phyloP scores from a whole-genome alignment of 2,888 invertebrate genomes.

The Acrocera orbiculus region DNA sequence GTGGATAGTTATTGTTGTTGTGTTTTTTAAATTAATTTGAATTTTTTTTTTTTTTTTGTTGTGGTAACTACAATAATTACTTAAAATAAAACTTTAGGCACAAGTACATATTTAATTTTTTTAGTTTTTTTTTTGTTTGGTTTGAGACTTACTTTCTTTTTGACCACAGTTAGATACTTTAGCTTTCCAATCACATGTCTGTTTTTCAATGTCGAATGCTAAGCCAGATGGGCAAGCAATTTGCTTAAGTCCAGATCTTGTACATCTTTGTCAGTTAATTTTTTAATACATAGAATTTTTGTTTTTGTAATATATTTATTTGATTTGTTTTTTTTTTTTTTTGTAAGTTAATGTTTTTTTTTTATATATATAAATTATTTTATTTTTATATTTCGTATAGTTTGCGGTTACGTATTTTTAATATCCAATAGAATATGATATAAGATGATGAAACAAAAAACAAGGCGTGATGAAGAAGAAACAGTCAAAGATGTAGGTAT shows the following conservation, averaged over 20 bases:
- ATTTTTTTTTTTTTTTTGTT: slow-evolving; percentile 10
- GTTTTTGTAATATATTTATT: neutral
- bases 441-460: too few relatives aligned
- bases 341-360: neutral
- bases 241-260: slow-evolving; percentile 89
- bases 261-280: slow-evolving; percentile 38
- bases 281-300: slow-evolving; percentile 1
- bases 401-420: too few relatives aligned
- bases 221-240: slow-evolving; percentile 93
- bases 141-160: slow-evolving; percentile 80
- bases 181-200: slow-evolving; percentile 97
- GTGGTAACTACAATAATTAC: too few relatives aligned
- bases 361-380: neutral
- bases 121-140: slow-evolving; percentile 10
- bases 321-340: neutral
- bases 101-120: slow-evolving; percentile 2
- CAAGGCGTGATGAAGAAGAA: too few relatives aligned
- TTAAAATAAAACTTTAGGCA: too few relatives aligned
- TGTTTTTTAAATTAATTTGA: slow-evolving; percentile 15
- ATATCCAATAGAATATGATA: too few relatives aligned
- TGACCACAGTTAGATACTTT: slow-evolving; percentile 93
- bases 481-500: too few relatives aligned
- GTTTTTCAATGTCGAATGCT: slow-evolving; percentile 94
- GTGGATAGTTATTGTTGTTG: slow-evolving; percentile 12
- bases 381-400: slow-evolving; percentile 5